Base-by-base conservation (phyloP, 2,888 invertebrate species). In the Lithosia quadra region DNA sequence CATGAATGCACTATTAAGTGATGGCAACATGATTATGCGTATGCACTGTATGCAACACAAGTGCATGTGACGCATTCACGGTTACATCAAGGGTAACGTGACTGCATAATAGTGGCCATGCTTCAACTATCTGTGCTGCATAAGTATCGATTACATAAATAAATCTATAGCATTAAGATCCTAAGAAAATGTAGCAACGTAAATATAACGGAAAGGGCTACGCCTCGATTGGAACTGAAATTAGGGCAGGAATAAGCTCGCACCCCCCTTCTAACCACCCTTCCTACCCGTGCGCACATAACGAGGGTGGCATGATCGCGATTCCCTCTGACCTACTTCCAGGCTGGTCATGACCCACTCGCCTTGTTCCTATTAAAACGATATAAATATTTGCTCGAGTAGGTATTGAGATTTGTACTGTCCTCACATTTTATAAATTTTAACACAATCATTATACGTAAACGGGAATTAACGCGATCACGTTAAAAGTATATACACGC, bases 301-400 rank as follows among this genome's bases (percentile, higher is more conserved):
- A 62, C 22, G 28, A 65, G 77, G 77, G 80, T 85, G 86, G 82
- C 74, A 78, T 83, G 82, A 84, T 87, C 86, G 86, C 86, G 84
- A 87, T 86, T 87, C 90, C 86, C 80, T 82, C 84, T 88, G 92
- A 91, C 92, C 93, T 80, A 92, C 88, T 89, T 92, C 76, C 80
- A 69, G 70, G 75, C 79, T 90, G 92, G 90, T 90, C 92, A 90
- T 93, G 93, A 92, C 92, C 92, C 80, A 79, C 69, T 75, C 65
- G 75, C 65, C 79, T 83, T 76, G 77, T 71, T 74, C 65, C 73
- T 76, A 66, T 65, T 55, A 49, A 70, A 61, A 57, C 63, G 71
- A 75, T 71, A 67, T 63, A 68, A 71, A 73, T 65, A 22, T 59
- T 13, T 11, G 60, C 10, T 22, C 28, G 59, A 55, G 9, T n/a